phyloP scores from a whole-genome alignment of 1,140 invertebrate genomes.

The Ganaspis sp. region DNA sequence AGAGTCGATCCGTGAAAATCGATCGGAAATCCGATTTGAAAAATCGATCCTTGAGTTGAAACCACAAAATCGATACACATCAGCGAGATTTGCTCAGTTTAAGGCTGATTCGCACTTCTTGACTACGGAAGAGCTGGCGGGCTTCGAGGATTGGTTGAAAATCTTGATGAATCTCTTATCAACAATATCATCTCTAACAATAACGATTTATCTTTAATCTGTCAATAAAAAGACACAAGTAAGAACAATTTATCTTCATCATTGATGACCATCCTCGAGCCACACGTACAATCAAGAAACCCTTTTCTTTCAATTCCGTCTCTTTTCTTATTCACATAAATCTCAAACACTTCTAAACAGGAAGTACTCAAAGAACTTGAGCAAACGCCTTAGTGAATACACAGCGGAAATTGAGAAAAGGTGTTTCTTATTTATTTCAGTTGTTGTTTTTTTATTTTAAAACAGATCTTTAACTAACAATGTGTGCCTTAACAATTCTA shows the following conservation, averaged over 20 bases:
- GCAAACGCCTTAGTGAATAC: not conserved
- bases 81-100: slow-evolving; percentile 56
- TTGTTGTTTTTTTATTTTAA: slow-evolving; percentile 35
- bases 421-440: not conserved
- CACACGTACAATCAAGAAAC: not conserved
- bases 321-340: slow-evolving; percentile 14
- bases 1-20: too few species aligned
- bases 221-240: not conserved
- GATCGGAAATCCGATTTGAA: too few species aligned
- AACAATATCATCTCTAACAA: slow-evolving; percentile 16
- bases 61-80: slow-evolving; percentile 38
- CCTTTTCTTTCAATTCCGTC: not conserved
- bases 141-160: slow-evolving; percentile 38
- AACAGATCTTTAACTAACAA: slow-evolving; percentile 64
- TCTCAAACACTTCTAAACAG: not conserved
- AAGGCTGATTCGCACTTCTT: slow-evolving; percentile 47
- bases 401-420: not conserved
- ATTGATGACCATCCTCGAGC: not conserved
- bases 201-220: slow-evolving; percentile 10
- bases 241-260: not conserved
- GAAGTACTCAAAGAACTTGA: not conserved
- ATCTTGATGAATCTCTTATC: slow-evolving; percentile 1
- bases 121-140: slow-evolving; percentile 27
- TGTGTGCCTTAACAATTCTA: slow-evolving; percentile 61
- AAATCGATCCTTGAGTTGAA: too few species aligned